Base-by-base conservation (phyloP, 1,140 invertebrate species). In the Drosophila tristis region DNA sequence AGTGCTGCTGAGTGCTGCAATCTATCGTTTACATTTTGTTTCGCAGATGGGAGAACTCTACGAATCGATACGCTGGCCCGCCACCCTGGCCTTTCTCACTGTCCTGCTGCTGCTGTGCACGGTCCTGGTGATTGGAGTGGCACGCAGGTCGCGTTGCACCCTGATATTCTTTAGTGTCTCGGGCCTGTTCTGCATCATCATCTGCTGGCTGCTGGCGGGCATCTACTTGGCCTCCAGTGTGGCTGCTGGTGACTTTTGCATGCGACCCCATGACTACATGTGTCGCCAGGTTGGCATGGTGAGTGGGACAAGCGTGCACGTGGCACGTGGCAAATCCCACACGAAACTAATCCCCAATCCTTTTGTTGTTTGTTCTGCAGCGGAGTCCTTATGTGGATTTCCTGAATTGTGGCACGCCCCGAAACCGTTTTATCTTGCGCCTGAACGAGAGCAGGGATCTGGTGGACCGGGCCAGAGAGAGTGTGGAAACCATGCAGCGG, bases 111-210 rank as follows among this genome's bases (percentile, higher is more conserved):
- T 97, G 50, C 94, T 97, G 39, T 97, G 96, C 92, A 94, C 97
- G 35, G 94, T 97, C 51, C 93, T 97, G 71, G 93, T 97, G 61
- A 96, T 97, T 84, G 97, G 96, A 53, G 95, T 97, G 53, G 96
- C 95, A 54, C 93, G 96, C 72, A 95, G 97, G 90, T 97, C 96
- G 7, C 93, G 96, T 78, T 97, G 96, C 92, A 95, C 96, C 20
- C 93, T 97, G 50, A 97, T 97, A 81, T 95, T 96, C 93, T 97
- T 94, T 68, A 92, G 92, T 45, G 96, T 97, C 42, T 95, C 96
- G 81, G 96, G 96, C 39, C 92, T 97, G 39, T 95, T 97, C 79
- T 96, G 96, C 59, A 95, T 97, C 31, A 97, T 97, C 73, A 94
- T 96, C 57, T 96, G 96, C 43, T 97, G 96, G 95, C 92, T 96